These are phyloP conservation scores for Macrotus californicus DNA, from an alignment of 2,113 vertebrate genomes.

Conservation along the genomic window DNA sequence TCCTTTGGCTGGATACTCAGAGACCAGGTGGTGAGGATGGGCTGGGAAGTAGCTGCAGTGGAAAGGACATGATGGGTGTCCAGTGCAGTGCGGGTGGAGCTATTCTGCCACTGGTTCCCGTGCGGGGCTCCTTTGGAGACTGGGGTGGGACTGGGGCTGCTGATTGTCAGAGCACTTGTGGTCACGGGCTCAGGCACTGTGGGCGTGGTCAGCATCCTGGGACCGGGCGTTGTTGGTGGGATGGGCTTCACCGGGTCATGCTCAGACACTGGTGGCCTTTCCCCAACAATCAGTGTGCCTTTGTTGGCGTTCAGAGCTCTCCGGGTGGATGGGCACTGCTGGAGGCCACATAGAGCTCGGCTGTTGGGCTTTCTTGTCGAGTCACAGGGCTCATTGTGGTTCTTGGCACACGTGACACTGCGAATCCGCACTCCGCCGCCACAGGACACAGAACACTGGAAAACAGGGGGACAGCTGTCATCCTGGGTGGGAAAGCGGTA, in stretches of 20 bases:
- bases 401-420: constrained; percentile 84
- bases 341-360: constrained; percentile 90
- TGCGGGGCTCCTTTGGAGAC: constrained; percentile 27
- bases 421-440: constrained; percentile 91
- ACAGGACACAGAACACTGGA: constrained; percentile 93
- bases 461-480: constrained; percentile 57
- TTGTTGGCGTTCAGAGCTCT: constrained; percentile 70
- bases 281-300: constrained; percentile 66
- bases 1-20: background rate
- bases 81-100: constrained; percentile 47
- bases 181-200: constrained; percentile 31
- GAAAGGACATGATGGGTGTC: constrained; percentile 32
- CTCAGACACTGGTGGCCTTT: constrained; percentile 51
- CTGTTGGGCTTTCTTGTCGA: constrained; percentile 87
- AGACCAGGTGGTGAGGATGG: constrained; percentile 48
- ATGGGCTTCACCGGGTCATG: constrained; percentile 17
- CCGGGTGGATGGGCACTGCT: constrained; percentile 85
- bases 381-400: constrained; percentile 83
- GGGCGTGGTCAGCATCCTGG: constrained; percentile 39
- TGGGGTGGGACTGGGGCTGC: background rate
- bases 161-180: constrained; percentile 48
- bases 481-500: background rate
- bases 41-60: constrained; percentile 57
- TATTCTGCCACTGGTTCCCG: constrained; percentile 42
- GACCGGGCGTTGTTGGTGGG: constrained; percentile 18